phyloP scores from a whole-genome alignment of 2,888 invertebrate genomes.

The Opisthograptis luteolata region DNA sequence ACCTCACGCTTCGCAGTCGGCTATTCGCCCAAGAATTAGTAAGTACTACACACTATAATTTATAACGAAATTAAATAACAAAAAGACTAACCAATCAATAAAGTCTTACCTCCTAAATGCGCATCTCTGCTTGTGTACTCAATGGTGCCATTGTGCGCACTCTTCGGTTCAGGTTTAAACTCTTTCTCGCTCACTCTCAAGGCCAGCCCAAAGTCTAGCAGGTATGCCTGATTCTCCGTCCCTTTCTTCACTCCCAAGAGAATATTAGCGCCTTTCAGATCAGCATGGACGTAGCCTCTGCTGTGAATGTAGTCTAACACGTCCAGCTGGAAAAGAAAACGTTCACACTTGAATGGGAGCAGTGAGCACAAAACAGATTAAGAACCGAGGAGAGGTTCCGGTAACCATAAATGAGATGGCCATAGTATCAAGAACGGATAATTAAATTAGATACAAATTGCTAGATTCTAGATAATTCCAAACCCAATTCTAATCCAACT shows the following conservation, averaged over 20 bases:
- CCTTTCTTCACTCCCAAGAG: constrained; percentile 88
- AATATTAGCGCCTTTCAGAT: constrained; percentile 98
- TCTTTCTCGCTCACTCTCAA: constrained; percentile 89
- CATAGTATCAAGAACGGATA: no score
- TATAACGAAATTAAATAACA: no score
- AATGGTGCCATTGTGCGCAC: constrained; percentile 98
- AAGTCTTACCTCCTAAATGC: constrained; percentile 90
- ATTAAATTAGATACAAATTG: no score
- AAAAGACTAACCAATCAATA: constrained; percentile 22
- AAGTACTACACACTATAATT: no score
- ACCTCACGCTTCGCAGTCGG: no score
- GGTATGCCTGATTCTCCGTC: constrained; percentile 89
- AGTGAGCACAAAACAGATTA: no score
- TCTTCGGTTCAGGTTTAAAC: constrained; percentile 94
- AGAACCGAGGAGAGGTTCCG: no score
- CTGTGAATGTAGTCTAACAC: constrained; percentile 96
- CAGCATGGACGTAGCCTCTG: constrained; percentile 96
- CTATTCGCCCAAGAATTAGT: no score
- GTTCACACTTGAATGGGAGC: no score
- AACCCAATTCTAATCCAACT: no score
- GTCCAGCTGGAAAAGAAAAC: constrained; percentile 92
- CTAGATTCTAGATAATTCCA: no score
- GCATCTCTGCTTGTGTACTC: constrained; percentile 98
- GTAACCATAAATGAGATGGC: no score
- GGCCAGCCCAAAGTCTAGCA: constrained; percentile 98